These are phyloP conservation scores for Troilus luridus DNA, from an alignment of 2,888 invertebrate genomes.

Conservation along the genomic window DNA sequence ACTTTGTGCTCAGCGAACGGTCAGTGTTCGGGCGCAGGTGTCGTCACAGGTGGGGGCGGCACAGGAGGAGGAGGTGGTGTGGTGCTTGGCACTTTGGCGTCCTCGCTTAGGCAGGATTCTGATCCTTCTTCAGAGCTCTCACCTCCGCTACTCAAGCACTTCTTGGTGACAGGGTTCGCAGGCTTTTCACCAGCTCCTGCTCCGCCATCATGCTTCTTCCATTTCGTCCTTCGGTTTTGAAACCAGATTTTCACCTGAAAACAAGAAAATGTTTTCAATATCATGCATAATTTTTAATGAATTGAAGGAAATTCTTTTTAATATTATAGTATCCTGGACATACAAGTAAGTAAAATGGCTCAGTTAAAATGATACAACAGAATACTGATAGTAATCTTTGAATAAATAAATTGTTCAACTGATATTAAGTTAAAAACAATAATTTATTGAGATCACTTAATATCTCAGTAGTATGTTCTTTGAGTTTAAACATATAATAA, in stretches of 20 bases:
- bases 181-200: conserved; percentile 41
- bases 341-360: too few species aligned
- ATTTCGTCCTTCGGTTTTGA: conserved; percentile 86
- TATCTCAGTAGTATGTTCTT: too few species aligned
- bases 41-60: neutral
- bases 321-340: too few species aligned
- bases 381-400: too few species aligned
- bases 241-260: conserved; percentile 92
- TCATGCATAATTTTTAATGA: too few species aligned
- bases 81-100: conserved; percentile 63
- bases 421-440: too few species aligned
- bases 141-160: conserved; percentile 64
- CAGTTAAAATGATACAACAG: too few species aligned
- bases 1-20: conserved; percentile 50
- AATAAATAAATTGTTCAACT: too few species aligned
- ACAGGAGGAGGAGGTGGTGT: conserved; percentile 58
- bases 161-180: conserved; percentile 59
- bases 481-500: too few species aligned
- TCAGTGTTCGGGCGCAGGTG: conserved; percentile 38
- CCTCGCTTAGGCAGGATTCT: conserved; percentile 66
- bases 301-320: too few species aligned
- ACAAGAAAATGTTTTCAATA: conserved; percentile 50
- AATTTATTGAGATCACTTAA: too few species aligned
- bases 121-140: conserved; percentile 65
- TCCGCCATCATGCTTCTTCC: conserved; percentile 87